Conservation (phyloP, 2,797 vertebrate genomes). For the Clarias fuscus region DNA sequence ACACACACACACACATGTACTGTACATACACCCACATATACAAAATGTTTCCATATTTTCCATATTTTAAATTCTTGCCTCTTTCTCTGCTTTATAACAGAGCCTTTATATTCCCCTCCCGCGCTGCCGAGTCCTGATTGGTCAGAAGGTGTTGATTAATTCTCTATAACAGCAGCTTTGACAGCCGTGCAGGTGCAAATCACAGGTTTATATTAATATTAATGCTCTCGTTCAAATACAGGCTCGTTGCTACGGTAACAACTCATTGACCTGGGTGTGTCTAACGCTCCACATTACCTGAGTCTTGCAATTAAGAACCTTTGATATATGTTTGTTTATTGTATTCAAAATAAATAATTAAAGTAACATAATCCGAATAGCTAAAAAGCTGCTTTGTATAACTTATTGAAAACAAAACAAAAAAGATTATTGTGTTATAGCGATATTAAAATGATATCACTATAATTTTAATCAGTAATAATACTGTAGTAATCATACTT, state of each 20-base stretch:
- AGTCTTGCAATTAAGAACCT: background rate
- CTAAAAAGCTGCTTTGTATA: background rate
- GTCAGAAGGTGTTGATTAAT: conserved; percentile 3
- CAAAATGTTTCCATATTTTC: background rate
- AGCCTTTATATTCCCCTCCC: background rate
- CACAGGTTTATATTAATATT: background rate
- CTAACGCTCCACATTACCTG: too few relatives aligned
- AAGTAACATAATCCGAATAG: background rate
- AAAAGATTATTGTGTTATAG: background rate
- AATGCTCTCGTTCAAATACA: background rate
- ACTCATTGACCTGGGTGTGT: background rate
- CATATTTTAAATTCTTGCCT: background rate
- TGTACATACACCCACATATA: background rate
- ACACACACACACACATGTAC: background rate
- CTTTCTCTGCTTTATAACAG: background rate
- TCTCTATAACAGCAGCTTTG: background rate
- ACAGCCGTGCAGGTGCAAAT: background rate
- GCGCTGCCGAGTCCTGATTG: background rate
- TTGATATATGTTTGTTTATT: background rate
- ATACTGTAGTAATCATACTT: background rate
- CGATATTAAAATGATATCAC: background rate
- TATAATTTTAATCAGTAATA: too few relatives aligned
- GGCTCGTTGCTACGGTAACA: background rate
- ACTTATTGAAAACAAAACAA: background rate
- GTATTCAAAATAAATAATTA: background rate